Conservation (phyloP, 2,888 invertebrate genomes). For the Geophilus truncorum region DNA sequence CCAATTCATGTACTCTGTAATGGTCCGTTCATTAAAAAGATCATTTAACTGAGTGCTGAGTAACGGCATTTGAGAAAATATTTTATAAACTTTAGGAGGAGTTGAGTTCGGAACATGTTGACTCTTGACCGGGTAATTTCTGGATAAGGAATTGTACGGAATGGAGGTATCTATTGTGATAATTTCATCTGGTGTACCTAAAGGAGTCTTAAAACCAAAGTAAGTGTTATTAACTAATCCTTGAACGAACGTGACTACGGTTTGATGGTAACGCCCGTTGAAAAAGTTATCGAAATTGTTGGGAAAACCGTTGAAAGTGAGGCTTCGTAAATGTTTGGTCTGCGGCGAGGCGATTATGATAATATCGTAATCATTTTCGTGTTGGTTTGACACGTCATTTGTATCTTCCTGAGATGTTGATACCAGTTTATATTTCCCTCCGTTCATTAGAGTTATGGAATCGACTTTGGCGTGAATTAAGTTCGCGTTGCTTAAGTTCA, state of each 20-base stretch:
- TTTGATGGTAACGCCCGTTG: conserved; percentile 53
- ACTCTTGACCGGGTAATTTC: conserved; percentile 47
- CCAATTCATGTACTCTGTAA: conserved; percentile 51
- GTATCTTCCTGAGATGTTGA: neutral
- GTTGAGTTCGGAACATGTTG: too few relatives aligned
- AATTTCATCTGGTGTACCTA: conserved; percentile 47
- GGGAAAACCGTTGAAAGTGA: conserved; percentile 52
- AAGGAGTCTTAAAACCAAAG: conserved; percentile 48
- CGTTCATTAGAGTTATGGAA: conserved; percentile 43
- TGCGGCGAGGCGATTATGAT: conserved; percentile 58
- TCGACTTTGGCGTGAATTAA: conserved; percentile 48
- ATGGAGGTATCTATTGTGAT: conserved; percentile 52
- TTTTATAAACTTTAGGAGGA: conserved; percentile 54
- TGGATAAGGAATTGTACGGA: conserved; percentile 53
- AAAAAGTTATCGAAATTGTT: conserved; percentile 43
- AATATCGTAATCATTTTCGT: conserved; percentile 52
- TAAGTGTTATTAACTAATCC: conserved; percentile 52
- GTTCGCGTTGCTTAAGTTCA: conserved; percentile 49
- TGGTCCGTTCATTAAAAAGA: conserved; percentile 51
- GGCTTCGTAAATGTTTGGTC: conserved; percentile 49
- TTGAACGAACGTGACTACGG: conserved; percentile 56
- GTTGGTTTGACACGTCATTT: too few relatives aligned
- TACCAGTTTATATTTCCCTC: conserved; percentile 37
- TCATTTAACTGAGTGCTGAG: conserved; percentile 49
- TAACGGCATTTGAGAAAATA: conserved; percentile 55